Base-by-base conservation (phyloP, 2,888 invertebrate genomes). In the Petrolisthes manimaculis region DNA sequence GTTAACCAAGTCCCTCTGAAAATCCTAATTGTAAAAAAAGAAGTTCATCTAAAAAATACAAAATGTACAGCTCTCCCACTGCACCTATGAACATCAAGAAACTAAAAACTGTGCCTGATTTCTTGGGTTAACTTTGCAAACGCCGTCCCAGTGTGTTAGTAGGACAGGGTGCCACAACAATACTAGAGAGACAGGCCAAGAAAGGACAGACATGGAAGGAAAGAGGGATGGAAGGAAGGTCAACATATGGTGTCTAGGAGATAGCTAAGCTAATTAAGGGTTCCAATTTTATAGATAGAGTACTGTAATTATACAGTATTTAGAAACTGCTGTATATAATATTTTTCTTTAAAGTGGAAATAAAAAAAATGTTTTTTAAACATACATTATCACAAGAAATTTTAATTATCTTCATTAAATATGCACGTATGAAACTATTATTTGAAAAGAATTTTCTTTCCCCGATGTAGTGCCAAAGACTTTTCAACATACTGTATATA, bases 91-190 rank as follows among this genome's bases (percentile, higher is more conserved):
- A 0, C 14, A 74, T 37, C 61, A 56, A 56, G 56, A 61, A 61
- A 37, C 12, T 21, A 56, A 81, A 71, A 8, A 53, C 54, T 61
- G 71, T 80, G 8, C 56, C 74, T 67, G 69, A 56, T 82, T 53
- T 12, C 54, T 37, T 82, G 51, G 55, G 82, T 77, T 21, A 88
- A 84, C 87, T 88, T 88, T 84, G 83, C 74, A 80, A 88, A 88
- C 87, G 87, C 87, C 87, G 61, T 75, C 83, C 69, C 55, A 88
- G 53, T 54, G 80, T 88, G 84, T 84, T 78, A 84, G 54, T 88
- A 51, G 78, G 78, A 80, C n/a, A 18, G 69, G 78, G 87, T 88
- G 87, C 87, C 83, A 87, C 84, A 67, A 67, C n/a, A 61, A 88
- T 80, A 88, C 51, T 86, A n/a, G 14, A 24, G 55, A 82, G 56